phyloP scores from a whole-genome alignment of 2,113 vertebrate genomes.

The Romanogobio albipinnatus region DNA sequence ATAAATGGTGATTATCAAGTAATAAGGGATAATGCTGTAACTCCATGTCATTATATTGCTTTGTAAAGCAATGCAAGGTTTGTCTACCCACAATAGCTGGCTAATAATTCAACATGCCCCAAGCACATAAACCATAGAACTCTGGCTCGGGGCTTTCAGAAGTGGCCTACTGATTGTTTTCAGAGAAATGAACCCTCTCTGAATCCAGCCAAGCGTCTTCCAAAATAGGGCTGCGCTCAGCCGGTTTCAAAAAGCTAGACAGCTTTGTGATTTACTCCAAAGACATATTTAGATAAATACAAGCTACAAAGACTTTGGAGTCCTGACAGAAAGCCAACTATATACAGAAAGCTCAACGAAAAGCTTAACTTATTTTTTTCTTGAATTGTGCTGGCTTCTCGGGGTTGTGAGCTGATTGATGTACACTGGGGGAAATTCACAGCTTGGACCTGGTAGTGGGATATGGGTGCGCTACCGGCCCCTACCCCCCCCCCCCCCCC shows the following conservation, averaged over 20 bases:
- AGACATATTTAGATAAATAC: conserved; percentile 80
- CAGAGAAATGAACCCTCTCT: conserved; percentile 58
- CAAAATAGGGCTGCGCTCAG: conserved; percentile 68
- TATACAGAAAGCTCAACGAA: conserved; percentile 49
- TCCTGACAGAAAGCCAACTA: conserved; percentile 52
- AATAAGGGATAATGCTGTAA: conserved; percentile 39
- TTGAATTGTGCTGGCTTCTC: conserved; percentile 29
- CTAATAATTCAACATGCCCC: conserved; percentile 70
- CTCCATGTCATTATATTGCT: conserved; percentile 24
- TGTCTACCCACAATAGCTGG: conserved; percentile 52
- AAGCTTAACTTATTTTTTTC: conserved; percentile 33
- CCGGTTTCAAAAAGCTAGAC: conserved; percentile 67
- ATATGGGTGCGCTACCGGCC: background rate
- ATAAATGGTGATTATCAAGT: conserved; percentile 43
- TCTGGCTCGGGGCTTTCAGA: conserved; percentile 42
- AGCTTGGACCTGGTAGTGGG: background rate
- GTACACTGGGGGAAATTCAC: conserved; percentile 31
- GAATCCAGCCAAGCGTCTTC: conserved; percentile 62
- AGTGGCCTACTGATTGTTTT: conserved; percentile 57
- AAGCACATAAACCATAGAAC: conserved; percentile 57
- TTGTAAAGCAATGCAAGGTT: conserved; percentile 46
- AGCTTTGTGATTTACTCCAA: conserved; percentile 71
- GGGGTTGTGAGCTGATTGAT: conserved; percentile 29
- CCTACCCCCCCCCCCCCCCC: too few relatives aligned
- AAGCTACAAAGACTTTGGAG: conserved; percentile 68